Evolutionary conservation across 2,113 vertebrate genomes (phyloP).

Genomic region (Chaetodon trifascialis): DNA sequence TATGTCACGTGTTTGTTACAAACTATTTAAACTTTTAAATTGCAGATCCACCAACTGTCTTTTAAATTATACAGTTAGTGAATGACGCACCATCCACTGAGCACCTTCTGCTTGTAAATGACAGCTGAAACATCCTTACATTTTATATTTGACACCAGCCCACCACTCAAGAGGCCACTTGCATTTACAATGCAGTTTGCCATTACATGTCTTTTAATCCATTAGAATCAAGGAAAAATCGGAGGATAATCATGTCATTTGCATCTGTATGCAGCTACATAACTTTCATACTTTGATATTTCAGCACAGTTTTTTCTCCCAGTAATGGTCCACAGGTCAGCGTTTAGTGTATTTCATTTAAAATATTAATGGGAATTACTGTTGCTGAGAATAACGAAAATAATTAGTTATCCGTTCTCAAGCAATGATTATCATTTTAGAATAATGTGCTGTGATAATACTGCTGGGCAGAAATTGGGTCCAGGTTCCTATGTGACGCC

Average conservation of each 20-base stretch:
- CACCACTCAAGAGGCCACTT: not conserved
- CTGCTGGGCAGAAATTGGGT: not conserved
- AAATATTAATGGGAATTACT: not conserved
- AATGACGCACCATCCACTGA: not conserved
- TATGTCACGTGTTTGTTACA: not conserved
- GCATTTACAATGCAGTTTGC: not conserved
- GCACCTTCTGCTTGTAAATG: not conserved
- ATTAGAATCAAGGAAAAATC: not conserved
- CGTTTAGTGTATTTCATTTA: not conserved
- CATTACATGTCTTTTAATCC: not conserved
- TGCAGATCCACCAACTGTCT: not conserved
- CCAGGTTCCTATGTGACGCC: constrained; percentile 31
- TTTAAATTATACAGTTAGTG: not conserved
- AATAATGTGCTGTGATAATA: not conserved
- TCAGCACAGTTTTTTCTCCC: too few species aligned
- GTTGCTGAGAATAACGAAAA: not conserved
- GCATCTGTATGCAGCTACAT: not conserved
- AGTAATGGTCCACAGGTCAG: not conserved
- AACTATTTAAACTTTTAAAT: not conserved
- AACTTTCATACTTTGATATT: not conserved
- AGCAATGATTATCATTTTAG: constrained; percentile 16
- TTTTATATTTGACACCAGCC: not conserved
- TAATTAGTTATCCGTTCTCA: not conserved
- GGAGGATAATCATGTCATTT: not conserved
- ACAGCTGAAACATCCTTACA: not conserved